Conservation (phyloP, 2,797 vertebrate species). For the Brotula barbata region DNA sequence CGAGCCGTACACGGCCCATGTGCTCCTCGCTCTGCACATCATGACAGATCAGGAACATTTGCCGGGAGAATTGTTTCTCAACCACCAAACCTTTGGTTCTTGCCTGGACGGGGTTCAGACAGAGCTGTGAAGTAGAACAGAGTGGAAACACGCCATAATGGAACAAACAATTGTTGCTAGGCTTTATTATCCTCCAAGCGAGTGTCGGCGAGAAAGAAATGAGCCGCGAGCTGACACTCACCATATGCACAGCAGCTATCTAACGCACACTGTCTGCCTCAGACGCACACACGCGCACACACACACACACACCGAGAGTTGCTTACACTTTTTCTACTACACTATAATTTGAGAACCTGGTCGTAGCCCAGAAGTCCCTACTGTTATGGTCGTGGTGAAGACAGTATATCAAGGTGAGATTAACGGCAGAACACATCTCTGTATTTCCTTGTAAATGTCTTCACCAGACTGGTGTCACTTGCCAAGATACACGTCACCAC, state of each 20-base stretch:
- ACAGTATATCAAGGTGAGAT: background rate
- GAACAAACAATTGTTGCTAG: constrained; percentile 65
- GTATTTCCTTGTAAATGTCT: background rate
- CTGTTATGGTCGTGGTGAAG: constrained; percentile 2
- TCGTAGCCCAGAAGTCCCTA: background rate
- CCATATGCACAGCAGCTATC: constrained; percentile 37
- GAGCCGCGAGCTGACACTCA: constrained; percentile 49
- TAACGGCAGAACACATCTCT: background rate
- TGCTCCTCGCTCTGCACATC: constrained; percentile 32
- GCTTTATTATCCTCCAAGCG: constrained; percentile 53
- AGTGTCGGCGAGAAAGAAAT: constrained; percentile 46
- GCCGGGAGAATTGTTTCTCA: constrained; percentile 30
- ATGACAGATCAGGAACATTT: constrained; percentile 37
- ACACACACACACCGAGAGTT: background rate
- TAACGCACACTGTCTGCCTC: constrained; percentile 24
- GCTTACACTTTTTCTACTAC: background rate
- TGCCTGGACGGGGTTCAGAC: constrained; percentile 46
- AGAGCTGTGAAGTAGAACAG: constrained; percentile 37
- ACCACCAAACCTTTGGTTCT: constrained; percentile 34
- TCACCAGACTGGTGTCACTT: background rate
- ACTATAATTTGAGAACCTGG: constrained; percentile 2
- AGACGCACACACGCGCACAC: constrained; percentile 7
- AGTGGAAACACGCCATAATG: constrained; percentile 59
- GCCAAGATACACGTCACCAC: constrained; percentile 3
- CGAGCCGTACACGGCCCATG: constrained; percentile 34